A percentile compares a stretch with the other conserved stretches of the same genome.
These are phyloP conservation scores for Eurytoma adleriae DNA, from an alignment of 2,888 invertebrate genomes.

Conservation along the genomic window DNA sequence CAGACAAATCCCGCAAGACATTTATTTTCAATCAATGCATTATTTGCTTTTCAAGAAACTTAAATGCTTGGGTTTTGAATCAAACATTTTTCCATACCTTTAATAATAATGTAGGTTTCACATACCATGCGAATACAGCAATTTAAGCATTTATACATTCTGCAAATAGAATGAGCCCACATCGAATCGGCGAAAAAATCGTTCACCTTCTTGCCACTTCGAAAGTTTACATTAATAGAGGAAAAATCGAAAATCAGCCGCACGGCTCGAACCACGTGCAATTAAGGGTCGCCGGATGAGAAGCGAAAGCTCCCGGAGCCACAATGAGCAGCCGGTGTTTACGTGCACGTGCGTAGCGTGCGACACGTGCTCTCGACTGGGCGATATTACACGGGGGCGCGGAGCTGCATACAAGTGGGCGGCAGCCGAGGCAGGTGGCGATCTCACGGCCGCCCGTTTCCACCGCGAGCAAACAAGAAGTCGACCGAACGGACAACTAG, in stretches of 20 bases:
- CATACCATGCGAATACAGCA: too few relatives aligned
- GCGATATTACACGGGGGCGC: slow-evolving; percentile 34
- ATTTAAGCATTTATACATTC: background rate
- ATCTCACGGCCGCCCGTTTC: background rate
- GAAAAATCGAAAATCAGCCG: background rate
- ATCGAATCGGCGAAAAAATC: background rate
- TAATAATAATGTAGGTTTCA: too few relatives aligned
- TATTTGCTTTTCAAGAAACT: too few relatives aligned
- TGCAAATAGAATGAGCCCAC: background rate
- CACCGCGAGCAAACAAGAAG: slow-evolving; percentile 25
- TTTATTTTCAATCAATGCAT: too few relatives aligned
- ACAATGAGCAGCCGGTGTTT: slow-evolving; percentile 35
- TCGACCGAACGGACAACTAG: slow-evolving; percentile 16
- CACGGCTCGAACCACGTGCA: background rate
- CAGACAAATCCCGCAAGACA: too few relatives aligned
- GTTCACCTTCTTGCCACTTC: background rate
- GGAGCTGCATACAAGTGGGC: slow-evolving; percentile 1
- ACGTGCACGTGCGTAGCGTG: slow-evolving; percentile 22
- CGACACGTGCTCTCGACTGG: slow-evolving; percentile 24
- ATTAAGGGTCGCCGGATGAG: too few relatives aligned
- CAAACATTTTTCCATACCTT: too few relatives aligned
- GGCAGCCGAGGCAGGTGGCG: slow-evolving; percentile 21
- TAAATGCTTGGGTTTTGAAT: too few relatives aligned
- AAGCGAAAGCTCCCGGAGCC: background rate
- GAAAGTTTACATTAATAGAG: background rate